Conservation (phyloP, 2,113 vertebrate species). For the Riparia riparia region DNA sequence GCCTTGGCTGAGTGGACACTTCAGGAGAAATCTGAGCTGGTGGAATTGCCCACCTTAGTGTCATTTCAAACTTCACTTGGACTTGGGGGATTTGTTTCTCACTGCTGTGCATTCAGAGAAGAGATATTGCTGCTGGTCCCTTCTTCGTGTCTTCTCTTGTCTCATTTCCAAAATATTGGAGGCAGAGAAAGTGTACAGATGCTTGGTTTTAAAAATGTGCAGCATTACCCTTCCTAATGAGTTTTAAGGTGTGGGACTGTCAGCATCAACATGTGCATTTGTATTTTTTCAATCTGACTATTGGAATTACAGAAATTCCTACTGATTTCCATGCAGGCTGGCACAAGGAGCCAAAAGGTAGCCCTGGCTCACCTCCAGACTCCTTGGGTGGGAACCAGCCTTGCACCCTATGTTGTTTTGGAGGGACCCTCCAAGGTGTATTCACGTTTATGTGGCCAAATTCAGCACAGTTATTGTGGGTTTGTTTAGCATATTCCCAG, state of each 20-base stretch:
- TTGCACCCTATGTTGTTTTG: not conserved
- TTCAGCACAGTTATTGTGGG: not conserved
- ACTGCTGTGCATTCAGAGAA: accelerated
- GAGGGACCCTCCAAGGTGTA: not conserved
- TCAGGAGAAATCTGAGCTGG: not conserved
- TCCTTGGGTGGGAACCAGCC: not conserved
- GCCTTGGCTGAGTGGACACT: not conserved
- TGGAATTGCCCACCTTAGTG: not conserved
- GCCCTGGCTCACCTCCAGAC: not conserved
- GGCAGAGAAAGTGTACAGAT: not conserved
- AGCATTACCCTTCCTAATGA: not conserved
- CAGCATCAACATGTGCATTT: not conserved
- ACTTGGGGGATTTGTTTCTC: not conserved
- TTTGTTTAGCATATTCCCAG: not conserved
- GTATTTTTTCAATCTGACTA: not conserved
- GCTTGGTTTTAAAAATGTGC: not conserved
- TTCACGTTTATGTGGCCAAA: not conserved
- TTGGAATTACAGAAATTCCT: not conserved
- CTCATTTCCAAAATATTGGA: not conserved
- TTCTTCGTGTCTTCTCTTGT: not conserved
- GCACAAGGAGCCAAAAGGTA: not conserved
- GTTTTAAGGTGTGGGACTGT: not conserved
- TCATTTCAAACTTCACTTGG: not conserved
- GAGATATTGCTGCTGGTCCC: not conserved
- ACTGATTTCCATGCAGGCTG: not conserved